phyloP scores from a whole-genome alignment of 2,797 vertebrate genomes.

The Gouania willdenowi region DNA sequence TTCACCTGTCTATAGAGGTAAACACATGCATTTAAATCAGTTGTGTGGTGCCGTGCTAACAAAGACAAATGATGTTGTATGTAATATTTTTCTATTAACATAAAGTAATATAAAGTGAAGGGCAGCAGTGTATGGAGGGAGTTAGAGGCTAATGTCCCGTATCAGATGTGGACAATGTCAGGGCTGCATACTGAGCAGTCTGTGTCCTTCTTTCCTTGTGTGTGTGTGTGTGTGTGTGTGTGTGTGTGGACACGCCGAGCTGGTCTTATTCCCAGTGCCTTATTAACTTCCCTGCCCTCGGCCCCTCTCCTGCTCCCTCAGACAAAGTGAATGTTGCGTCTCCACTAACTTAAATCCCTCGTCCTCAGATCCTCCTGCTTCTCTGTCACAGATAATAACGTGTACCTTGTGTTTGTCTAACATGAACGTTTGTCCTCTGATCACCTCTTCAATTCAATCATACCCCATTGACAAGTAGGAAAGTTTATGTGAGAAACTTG shows the following conservation, averaged over 20 bases:
- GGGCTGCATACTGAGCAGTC: slow-evolving; percentile 99
- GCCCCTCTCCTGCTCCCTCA: slow-evolving; percentile 28
- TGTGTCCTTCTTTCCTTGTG: slow-evolving; percentile 93
- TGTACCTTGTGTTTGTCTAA: slow-evolving; percentile 6
- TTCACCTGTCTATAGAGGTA: slow-evolving; percentile 84
- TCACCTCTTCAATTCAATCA: background rate
- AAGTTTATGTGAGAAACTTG: background rate
- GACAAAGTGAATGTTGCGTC: slow-evolving; percentile 32
- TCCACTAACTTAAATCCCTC: slow-evolving; percentile 26
- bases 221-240: slow-evolving; percentile 48
- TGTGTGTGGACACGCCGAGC: slow-evolving; percentile 80
- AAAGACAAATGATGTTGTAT: slow-evolving; percentile 99
- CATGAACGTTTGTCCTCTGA: slow-evolving; percentile 1
- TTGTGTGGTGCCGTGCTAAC: slow-evolving; percentile 88
- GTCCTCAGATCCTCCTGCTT: slow-evolving; percentile 14
- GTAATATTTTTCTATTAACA: slow-evolving; percentile 99
- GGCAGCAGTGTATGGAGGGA: slow-evolving; percentile 98
- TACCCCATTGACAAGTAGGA: background rate
- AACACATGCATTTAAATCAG: slow-evolving; percentile 99
- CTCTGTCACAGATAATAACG: slow-evolving; percentile 17
- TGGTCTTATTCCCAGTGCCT: slow-evolving; percentile 91
- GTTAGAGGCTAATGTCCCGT: slow-evolving; percentile 99
- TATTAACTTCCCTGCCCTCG: slow-evolving; percentile 86
- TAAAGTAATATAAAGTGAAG: slow-evolving; percentile 99
- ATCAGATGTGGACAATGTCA: slow-evolving; percentile 99